Conservation (phyloP, 2,113 vertebrate species). For the Heterotilapia buettikoferi region DNA sequence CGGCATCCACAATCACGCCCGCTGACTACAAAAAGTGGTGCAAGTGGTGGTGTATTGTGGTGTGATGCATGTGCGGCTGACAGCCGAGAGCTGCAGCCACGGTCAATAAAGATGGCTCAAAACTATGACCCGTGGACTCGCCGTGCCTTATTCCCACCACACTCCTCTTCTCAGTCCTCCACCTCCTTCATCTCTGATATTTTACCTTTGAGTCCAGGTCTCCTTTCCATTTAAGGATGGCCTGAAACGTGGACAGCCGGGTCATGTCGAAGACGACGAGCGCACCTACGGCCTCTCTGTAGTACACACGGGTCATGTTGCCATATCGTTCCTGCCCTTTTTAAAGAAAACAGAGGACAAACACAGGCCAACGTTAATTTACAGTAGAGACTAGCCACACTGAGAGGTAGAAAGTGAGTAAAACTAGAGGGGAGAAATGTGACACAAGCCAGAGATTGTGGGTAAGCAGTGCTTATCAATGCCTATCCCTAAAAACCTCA, state of each 20-base stretch:
- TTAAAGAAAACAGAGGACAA: background rate
- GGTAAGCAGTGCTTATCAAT: background rate
- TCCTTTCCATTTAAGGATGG: conserved; percentile 78
- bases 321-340: conserved; percentile 81
- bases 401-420: background rate
- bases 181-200: background rate
- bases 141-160: background rate
- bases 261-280: conserved; percentile 81
- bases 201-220: conserved; percentile 77
- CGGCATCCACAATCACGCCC: rapidly evolving
- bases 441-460: background rate
- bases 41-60: background rate
- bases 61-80: background rate
- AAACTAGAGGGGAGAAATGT: background rate
- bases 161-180: background rate
- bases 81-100: background rate
- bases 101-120: background rate
- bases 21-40: background rate
- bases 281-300: conserved; percentile 78
- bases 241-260: conserved; percentile 74
- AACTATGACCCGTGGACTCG: background rate
- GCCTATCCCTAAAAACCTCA: background rate
- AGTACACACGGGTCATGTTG: conserved; percentile 82
- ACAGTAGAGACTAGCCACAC: background rate
- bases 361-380: background rate